Base-by-base conservation (phyloP, 2,888 invertebrate genomes). In the Aromia moschata region DNA sequence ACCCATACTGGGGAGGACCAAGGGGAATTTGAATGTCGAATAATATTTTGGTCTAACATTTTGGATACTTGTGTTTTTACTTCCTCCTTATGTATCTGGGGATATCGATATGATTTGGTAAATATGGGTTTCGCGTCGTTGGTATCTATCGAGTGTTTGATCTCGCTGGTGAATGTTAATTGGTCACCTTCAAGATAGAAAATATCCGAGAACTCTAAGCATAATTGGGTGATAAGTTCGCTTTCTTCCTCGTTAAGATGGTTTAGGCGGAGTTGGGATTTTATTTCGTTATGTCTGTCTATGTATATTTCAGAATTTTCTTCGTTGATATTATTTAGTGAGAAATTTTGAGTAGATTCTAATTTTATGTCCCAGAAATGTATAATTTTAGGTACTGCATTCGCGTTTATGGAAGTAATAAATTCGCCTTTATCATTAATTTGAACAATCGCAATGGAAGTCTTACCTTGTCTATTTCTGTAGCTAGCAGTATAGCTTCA, bases 121-220 rank as follows among this genome's bases (percentile, higher is more conserved):
- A n/a, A n/a, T n/a, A n/a, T n/a, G n/a, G n/a, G n/a, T n/a, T n/a
- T n/a, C n/a, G n/a, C n/a, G n/a, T n/a, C n/a, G 10, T 16, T 33
- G 1, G 49, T 49, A 4, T 57, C 51, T 10, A 57, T 57, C 4
- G 40, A 12, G 16, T 51, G 57, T 41, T 57, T 57, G 1, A 57
- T 57, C 43, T 49, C 51, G 33, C 43, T 57, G 20, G 56, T 56
- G 17, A 56, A 56, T 5, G 51, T 51, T 20, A 57, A 7, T n/a
- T 51, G n/a, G 15, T 49, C 51, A 7, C 49, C 57, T 57, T 57
- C 49, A 9, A 56, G 15, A 49, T 56, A 51, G 17, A 57, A 57
- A 11, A 57, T 57, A 30, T 57, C 57, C 4, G 17, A 40, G 18
- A 30, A 51, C 11, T 51, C 17, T 31, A 57, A 14, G 16, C 57